Evolutionary conservation across 2,888 invertebrate species (phyloP).

Genomic region (Hirudinaria manillensis): DNA sequence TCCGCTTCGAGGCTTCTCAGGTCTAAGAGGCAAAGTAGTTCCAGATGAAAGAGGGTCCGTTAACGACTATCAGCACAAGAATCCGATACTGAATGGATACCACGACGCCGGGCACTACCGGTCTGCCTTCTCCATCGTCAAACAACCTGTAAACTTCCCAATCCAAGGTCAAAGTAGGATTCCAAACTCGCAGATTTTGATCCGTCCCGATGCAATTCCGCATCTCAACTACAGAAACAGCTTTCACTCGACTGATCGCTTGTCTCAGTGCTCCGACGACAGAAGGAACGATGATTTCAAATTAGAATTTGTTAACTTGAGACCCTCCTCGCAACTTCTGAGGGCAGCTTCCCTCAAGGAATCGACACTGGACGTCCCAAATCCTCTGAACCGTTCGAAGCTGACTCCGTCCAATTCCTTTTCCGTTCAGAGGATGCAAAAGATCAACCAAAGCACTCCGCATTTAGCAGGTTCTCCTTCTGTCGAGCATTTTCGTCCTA

Average conservation of each 20-base stretch:
- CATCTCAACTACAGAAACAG: neutral
- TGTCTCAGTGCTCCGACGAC: neutral
- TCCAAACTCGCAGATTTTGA: neutral
- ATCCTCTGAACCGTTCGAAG: neutral
- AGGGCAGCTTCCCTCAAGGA: constrained; percentile 1
- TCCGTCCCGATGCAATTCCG: neutral
- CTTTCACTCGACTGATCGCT: neutral
- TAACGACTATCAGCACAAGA: neutral
- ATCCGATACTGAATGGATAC: constrained; percentile 2
- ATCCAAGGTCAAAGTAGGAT: neutral
- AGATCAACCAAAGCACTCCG: constrained; percentile 4
- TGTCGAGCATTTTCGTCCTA: neutral
- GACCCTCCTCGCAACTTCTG: neutral
- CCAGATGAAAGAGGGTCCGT: no score
- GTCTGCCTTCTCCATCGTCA: constrained; percentile 9
- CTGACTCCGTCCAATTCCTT: neutral
- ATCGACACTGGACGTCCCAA: neutral
- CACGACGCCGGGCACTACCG: neutral
- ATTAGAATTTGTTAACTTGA: neutral
- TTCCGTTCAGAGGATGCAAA: neutral
- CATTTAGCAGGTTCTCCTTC: neutral
- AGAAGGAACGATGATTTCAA: neutral
- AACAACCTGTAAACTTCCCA: neutral
- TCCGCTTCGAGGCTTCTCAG: no score
- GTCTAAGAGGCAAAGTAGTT: no score